phyloP scores from a whole-genome alignment of 1,140 invertebrate species.

The Oscheius sp. region DNA sequence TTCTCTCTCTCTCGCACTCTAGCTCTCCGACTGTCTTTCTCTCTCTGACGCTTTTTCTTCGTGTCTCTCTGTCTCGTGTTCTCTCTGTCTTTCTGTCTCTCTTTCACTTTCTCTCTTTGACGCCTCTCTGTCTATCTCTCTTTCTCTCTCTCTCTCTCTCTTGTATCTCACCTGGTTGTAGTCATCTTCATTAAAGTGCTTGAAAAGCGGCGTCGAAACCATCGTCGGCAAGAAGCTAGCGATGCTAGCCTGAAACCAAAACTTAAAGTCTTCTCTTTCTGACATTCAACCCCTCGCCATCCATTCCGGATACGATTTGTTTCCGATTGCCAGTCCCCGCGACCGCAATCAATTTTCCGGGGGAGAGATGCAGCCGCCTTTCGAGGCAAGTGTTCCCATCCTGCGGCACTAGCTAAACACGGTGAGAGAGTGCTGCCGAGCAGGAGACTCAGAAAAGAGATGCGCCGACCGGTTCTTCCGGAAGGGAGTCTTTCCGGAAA shows the following conservation, averaged over 20 bases:
- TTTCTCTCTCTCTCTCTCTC: too few species aligned
- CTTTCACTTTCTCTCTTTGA: too few species aligned
- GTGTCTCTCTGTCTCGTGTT: too few species aligned
- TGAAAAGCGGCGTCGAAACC: background rate
- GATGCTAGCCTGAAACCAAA: constrained; percentile 8
- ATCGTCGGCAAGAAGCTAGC: background rate
- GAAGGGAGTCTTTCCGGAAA: background rate
- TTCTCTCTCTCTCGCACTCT: too few species aligned
- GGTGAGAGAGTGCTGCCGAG: background rate
- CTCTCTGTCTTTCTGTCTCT: too few species aligned
- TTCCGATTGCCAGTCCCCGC: background rate
- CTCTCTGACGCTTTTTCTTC: too few species aligned
- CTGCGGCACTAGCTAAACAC: constrained; percentile 11
- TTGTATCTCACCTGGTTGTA: background rate
- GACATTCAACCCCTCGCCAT: too few species aligned
- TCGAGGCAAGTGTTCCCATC: constrained; percentile 12
- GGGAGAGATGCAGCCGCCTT: background rate
- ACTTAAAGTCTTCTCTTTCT: background rate
- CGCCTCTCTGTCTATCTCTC: too few species aligned
- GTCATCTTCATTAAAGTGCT: background rate
- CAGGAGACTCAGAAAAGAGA: background rate
- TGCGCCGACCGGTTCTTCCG: background rate
- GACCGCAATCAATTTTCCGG: background rate
- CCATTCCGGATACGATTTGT: background rate
- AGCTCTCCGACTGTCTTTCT: too few species aligned